A percentile compares a stretch with the other conserved stretches of the same genome.
Evolutionary conservation across 2,797 vertebrate genomes (phyloP).

Genomic region (Euthynnus affinis): DNA sequence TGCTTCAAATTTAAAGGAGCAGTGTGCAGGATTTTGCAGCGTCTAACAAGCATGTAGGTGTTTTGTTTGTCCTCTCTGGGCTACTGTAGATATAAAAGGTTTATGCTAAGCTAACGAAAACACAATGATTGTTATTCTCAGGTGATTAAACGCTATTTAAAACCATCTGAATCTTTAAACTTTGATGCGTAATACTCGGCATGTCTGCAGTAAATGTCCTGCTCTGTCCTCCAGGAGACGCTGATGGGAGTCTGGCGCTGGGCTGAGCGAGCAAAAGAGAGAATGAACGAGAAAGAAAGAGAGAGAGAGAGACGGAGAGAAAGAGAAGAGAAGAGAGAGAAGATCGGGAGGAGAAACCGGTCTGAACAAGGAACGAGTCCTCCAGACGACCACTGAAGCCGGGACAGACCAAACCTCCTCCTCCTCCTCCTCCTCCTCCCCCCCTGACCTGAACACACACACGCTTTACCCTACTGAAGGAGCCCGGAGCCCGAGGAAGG

Average conservation of each 20-base stretch:
- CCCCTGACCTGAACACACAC: constrained; percentile 69
- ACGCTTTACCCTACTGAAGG: constrained; percentile 37
- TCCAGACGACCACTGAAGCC: constrained; percentile 66
- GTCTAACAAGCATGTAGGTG: too few species aligned
- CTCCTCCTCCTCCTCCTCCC: constrained; percentile 4
- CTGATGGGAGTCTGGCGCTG: constrained; percentile 78
- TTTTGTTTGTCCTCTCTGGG: too few species aligned
- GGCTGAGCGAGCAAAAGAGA: constrained; percentile 57
- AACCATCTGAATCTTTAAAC: too few species aligned
- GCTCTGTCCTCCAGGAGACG: constrained; percentile 84
- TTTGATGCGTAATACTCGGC: not conserved
- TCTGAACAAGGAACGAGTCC: constrained; percentile 67
- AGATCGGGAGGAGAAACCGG: constrained; percentile 70
- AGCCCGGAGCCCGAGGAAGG: constrained; percentile 45
- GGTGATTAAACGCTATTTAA: too few species aligned
- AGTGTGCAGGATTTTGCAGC: too few species aligned
- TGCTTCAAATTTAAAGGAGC: too few species aligned
- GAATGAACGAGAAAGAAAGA: constrained; percentile 44
- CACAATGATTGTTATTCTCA: too few species aligned
- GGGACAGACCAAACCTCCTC: constrained; percentile 61
- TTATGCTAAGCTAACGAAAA: too few species aligned
- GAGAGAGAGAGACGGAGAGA: constrained; percentile 49
- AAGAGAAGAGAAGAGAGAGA: constrained; percentile 40
- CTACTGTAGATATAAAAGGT: too few species aligned
- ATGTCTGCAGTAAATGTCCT: constrained; percentile 74